Conservation (phyloP, 2,797 vertebrate genomes). For the Anguilla obscura region DNA sequence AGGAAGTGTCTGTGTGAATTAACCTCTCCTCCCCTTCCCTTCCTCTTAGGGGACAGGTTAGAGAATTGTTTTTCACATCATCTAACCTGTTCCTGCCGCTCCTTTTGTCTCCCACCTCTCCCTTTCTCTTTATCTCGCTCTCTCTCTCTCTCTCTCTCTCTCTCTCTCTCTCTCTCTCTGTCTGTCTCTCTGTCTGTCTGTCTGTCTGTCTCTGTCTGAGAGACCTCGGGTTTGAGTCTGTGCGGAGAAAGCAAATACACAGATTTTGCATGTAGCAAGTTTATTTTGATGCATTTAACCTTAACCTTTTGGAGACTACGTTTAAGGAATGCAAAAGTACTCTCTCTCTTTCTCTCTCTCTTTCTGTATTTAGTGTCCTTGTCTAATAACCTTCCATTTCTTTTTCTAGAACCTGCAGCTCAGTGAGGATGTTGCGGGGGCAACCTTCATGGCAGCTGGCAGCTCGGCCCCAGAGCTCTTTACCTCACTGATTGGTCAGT, state of each 20-base stretch:
- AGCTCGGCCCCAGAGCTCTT: conserved; percentile 80
- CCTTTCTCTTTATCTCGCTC: too few relatives aligned
- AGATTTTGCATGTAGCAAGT: too few relatives aligned
- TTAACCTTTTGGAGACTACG: too few relatives aligned
- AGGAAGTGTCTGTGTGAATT: conserved; percentile 20
- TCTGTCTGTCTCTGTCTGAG: conserved; percentile 23
- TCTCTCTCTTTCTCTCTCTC: background rate
- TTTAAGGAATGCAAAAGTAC: background rate
- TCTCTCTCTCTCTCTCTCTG: background rate
- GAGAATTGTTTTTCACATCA: background rate
- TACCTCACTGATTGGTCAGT: conserved; percentile 78
- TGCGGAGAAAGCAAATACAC: too few relatives aligned
- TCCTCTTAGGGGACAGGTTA: background rate
- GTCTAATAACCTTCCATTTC: background rate
- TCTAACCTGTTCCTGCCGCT: background rate
- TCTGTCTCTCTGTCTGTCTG: background rate
- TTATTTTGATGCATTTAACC: too few relatives aligned
- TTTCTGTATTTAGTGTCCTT: background rate
- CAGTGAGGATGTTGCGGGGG: conserved; percentile 78
- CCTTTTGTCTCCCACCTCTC: background rate
- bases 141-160: background rate
- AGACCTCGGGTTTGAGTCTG: too few relatives aligned
- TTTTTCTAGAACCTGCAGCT: conserved; percentile 72
- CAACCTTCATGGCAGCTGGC: conserved; percentile 80
- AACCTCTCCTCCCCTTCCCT: conserved; percentile 13